Conservation (phyloP, 2,113 vertebrate species). For the Ictalurus furcatus region DNA sequence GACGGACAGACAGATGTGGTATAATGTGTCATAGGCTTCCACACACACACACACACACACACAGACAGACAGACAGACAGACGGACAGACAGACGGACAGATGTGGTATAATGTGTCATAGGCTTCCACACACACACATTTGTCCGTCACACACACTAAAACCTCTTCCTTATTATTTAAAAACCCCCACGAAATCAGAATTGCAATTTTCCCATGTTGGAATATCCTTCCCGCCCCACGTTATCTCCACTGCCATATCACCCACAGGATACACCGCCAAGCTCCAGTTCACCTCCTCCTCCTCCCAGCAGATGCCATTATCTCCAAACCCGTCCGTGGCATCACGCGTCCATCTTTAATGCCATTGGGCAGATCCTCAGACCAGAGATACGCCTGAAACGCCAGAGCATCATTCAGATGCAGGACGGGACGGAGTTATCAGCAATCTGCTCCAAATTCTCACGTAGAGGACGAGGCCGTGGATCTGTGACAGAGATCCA, state of each 20-base stretch:
- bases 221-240: neutral
- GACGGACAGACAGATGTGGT: neutral
- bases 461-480: neutral
- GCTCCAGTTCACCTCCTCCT: conserved; percentile 11
- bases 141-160: neutral
- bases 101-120: neutral
- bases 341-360: conserved; percentile 38
- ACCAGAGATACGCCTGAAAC: conserved; percentile 8
- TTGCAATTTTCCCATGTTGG: neutral
- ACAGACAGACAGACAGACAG: neutral
- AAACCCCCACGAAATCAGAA: neutral
- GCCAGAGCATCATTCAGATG: conserved; percentile 43
- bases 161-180: neutral
- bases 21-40: neutral
- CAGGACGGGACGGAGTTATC: conserved; percentile 35
- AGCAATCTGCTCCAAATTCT: conserved; percentile 4
- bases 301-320: conserved; percentile 30
- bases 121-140: neutral
- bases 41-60: neutral
- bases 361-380: conserved; percentile 6
- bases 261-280: conserved; percentile 26
- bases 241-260: conserved; percentile 4
- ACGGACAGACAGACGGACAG: neutral
- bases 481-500: conserved; percentile 5
- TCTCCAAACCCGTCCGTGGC: neutral